Percentiles rank a stretch among this genome's conserved stretches.
These are phyloP conservation scores for Callaeas wilsoni DNA, from an alignment of 2,113 vertebrate species.

Conservation along the genomic window DNA sequence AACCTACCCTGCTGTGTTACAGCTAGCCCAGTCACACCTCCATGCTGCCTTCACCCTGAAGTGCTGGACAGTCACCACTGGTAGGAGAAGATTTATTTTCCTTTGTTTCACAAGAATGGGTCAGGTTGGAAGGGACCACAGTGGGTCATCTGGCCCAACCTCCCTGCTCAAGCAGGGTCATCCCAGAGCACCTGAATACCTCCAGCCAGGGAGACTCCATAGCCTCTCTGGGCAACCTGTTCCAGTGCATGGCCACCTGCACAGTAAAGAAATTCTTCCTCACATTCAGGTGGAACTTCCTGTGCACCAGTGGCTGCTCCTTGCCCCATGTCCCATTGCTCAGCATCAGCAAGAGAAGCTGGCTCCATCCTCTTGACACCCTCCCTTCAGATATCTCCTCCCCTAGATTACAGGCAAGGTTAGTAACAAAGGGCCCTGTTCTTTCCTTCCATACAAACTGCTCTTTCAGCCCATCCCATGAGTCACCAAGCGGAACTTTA, in stretches of 20 bases:
- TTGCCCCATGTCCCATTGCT: background rate
- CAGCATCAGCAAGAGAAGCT: background rate
- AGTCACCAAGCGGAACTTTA: background rate
- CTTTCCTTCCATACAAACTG: background rate
- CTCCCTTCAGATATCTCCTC: background rate
- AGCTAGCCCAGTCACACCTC: background rate
- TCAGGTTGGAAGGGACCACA: background rate
- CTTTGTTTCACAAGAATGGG: background rate
- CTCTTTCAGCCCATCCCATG: background rate
- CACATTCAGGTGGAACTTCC: background rate
- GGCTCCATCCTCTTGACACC: background rate
- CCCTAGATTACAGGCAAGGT: background rate
- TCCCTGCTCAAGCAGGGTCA: background rate
- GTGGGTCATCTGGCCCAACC: no score
- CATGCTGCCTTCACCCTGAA: background rate
- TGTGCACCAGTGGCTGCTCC: background rate
- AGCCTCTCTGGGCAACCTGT: background rate
- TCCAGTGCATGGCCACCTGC: background rate
- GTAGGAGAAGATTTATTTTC: background rate
- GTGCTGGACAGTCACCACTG: background rate
- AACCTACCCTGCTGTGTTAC: background rate
- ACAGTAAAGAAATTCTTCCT: background rate
- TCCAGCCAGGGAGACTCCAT: background rate
- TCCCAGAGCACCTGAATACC: background rate
- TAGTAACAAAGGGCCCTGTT: background rate